phyloP scores from a whole-genome alignment of 92 coral and sea anemone species.

The Virgularia gustaviana region DNA sequence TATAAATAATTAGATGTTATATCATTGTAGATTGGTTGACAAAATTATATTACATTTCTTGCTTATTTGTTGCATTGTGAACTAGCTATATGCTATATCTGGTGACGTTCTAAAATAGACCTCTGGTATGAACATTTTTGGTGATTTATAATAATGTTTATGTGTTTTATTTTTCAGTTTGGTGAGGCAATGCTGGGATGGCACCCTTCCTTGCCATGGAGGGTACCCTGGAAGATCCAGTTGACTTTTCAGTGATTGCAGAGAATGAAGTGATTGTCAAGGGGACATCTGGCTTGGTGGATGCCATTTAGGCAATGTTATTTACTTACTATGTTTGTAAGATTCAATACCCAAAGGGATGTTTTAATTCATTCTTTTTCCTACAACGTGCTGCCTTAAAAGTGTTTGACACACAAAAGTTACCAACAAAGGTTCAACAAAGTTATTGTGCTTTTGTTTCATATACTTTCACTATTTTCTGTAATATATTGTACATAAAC shows the following conservation, averaged over 20 bases:
- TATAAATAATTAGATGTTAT: too few relatives aligned
- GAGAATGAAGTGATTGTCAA: not conserved
- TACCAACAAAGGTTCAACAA: not conserved
- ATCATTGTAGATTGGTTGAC: too few relatives aligned
- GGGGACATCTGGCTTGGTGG: constrained; percentile 7
- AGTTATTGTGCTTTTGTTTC: not conserved
- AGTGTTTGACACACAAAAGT: not conserved
- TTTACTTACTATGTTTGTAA: constrained; percentile 1
- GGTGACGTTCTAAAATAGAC: too few relatives aligned
- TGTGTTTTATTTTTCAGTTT: not conserved
- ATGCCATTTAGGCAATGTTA: not conserved
- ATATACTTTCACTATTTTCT: too few relatives aligned
- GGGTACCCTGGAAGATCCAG: constrained; percentile 5
- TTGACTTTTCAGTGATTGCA: not conserved
- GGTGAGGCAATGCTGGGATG: not conserved
- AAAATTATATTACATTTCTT: too few relatives aligned
- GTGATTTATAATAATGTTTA: too few relatives aligned
- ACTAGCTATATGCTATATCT: too few relatives aligned
- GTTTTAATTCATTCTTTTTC: not conserved
- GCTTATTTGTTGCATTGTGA: too few relatives aligned
- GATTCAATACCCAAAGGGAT: constrained; percentile 3
- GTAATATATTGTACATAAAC: not conserved
- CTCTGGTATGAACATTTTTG: too few relatives aligned
- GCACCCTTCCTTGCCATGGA: not conserved
- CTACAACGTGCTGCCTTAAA: not conserved